Conservation (phyloP, 2,113 vertebrate genomes). For the Hucho hucho region DNA sequence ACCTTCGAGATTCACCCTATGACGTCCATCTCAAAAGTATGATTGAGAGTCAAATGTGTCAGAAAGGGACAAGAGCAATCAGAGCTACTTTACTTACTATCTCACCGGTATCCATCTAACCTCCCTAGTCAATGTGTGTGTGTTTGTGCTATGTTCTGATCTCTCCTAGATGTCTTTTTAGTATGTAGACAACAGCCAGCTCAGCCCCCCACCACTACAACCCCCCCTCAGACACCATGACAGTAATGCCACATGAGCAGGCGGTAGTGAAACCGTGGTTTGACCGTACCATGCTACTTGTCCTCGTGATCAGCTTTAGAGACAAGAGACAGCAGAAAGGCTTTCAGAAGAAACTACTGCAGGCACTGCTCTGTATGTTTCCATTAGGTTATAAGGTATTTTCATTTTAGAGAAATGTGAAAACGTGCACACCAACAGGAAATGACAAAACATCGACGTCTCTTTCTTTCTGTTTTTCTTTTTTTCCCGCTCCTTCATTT, state of each 20-base stretch:
- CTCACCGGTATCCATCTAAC: constrained; percentile 16
- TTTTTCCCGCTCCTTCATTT: constrained; percentile 64
- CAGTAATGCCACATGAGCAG: constrained; percentile 72
- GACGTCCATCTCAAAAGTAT: constrained; percentile 2
- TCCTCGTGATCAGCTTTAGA: constrained; percentile 99
- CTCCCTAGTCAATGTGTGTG: neutral
- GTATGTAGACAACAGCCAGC: constrained; percentile 62
- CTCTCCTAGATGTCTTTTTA: too few relatives aligned
- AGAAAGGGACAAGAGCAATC: neutral
- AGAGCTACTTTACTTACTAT: constrained; percentile 13
- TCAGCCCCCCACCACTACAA: constrained; percentile 75
- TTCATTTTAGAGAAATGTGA: constrained; percentile 77
- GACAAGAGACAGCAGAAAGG: constrained; percentile 99
- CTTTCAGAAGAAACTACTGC: constrained; percentile 88
- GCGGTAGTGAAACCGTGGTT: constrained; percentile 79
- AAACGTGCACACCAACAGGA: constrained; percentile 93
- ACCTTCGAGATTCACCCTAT: too few relatives aligned
- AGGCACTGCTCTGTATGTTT: constrained; percentile 70
- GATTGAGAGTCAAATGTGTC: constrained; percentile 26
- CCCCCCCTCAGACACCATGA: constrained; percentile 85
- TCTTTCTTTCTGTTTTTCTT: constrained; percentile 70
- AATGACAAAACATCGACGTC: constrained; percentile 79
- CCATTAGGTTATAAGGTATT: constrained; percentile 55
- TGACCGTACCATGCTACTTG: constrained; percentile 99
- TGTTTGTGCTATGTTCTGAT: too few relatives aligned